Percentiles rank a stretch among this genome's conserved stretches.
phyloP scores from a whole-genome alignment of 2,113 vertebrate genomes.

The Choloepus hoffmanni region DNA sequence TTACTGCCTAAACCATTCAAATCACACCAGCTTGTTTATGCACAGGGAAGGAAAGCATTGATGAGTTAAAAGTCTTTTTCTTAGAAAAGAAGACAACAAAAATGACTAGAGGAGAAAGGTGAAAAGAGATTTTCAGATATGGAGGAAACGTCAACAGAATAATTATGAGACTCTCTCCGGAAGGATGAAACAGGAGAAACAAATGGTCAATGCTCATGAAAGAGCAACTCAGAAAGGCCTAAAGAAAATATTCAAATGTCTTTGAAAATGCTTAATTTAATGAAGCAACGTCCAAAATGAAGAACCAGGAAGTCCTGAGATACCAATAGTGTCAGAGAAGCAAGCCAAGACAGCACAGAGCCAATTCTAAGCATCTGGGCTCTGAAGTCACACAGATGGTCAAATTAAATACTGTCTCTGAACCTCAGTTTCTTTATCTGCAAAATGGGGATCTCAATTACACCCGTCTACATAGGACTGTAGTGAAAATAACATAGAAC shows the following conservation, averaged over 20 bases:
- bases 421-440: not conserved
- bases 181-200: not conserved
- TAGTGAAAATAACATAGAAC: not conserved
- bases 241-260: not conserved
- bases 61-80: not conserved
- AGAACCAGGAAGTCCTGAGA: not conserved
- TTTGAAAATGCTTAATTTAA: not conserved
- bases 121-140: not conserved
- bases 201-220: not conserved
- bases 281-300: not conserved
- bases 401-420: not conserved
- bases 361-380: not conserved
- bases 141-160: not conserved
- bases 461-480: not conserved
- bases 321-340: not conserved
- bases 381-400: not conserved
- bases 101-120: not conserved
- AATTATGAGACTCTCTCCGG: not conserved
- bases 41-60: not conserved
- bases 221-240: not conserved
- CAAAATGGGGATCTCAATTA: not conserved
- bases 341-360: not conserved
- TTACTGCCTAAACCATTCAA: not conserved
- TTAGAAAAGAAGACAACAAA: slow-evolving; percentile 1
- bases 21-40: not conserved